Base-by-base conservation (phyloP, 2,888 invertebrate species). In the Parochlus steinenii region DNA sequence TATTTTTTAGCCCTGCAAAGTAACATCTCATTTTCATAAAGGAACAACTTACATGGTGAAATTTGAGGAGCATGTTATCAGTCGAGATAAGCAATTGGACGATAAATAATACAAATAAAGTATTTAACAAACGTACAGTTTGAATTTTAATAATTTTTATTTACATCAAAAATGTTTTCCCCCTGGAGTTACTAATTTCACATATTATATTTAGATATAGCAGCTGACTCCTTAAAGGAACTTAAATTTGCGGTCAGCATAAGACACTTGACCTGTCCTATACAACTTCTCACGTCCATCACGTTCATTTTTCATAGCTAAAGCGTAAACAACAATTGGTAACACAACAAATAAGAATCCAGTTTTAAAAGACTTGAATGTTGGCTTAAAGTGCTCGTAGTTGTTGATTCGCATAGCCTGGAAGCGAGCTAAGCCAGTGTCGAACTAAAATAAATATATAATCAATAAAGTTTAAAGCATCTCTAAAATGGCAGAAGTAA, bases 31-130 rank as follows among this genome's bases (percentile, higher is more conserved):
- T 56, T 97, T 95, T 93, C 97, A 98, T 57, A 93, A 97, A 57
- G 98, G 95, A 25, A 97, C 97, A 6, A 95, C 97, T 0, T 98
- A 95, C 54, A 92, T 97, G 86, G 90, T 98, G 6, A 90, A 92
- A 60, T 93, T 95, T 60, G 93, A 95, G 46, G 92, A 93, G 52
- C 71, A 78, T 20, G 92, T 93, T 33, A 80, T 92, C 46, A 66
- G 77, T 3, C 67, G 92, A 47, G 92, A 93, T 53, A 92, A 90
- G 54, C 81, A 85, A 47, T 61, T 90, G 41, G 92, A 92, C 62
- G 86, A 87, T 44, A 73, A 82, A 60, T 82, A 71, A 68, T 43
- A 23, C 31, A 31, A 39, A 39, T 25, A 25, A 15, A 28, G 32
- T 14, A 33, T 20, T 25, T 37, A 37, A 30, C 25, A 35, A 26